These are phyloP conservation scores for Acinonyx jubatus DNA, from an alignment of 2,113 vertebrate genomes.

Conservation along the genomic window DNA sequence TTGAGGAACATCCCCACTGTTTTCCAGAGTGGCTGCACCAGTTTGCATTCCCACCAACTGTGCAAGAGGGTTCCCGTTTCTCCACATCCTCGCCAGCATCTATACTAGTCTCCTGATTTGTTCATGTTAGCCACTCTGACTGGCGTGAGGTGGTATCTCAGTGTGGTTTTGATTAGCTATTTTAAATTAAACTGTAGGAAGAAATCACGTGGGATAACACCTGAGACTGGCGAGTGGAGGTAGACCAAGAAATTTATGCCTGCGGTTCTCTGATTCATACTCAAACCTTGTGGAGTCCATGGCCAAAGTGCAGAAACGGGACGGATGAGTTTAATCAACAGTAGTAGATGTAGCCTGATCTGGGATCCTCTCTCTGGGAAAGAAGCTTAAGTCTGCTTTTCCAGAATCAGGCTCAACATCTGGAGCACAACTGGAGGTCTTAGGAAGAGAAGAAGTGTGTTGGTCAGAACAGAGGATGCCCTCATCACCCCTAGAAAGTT, in stretches of 20 bases:
- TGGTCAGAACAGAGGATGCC: neutral
- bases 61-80: too few relatives aligned
- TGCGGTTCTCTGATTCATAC: neutral
- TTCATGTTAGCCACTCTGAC: too few relatives aligned
- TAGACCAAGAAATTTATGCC: neutral
- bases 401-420: neutral
- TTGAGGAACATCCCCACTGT: too few relatives aligned
- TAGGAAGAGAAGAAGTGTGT: neutral
- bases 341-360: neutral
- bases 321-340: neutral
- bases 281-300: neutral
- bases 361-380: neutral
- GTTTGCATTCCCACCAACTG: rapidly evolving
- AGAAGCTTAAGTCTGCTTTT: neutral
- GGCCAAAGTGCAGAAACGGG: neutral
- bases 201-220: neutral
- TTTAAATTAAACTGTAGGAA: neutral
- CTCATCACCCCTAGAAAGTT: neutral
- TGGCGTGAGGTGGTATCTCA: too few relatives aligned
- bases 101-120: too few relatives aligned
- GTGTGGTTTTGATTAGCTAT: neutral
- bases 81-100: too few relatives aligned
- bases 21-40: too few relatives aligned
- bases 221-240: neutral
- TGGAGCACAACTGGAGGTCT: neutral